Percentiles rank a stretch among this genome's conserved stretches.
Evolutionary conservation across 2,113 vertebrate genomes (phyloP).

Genomic region (Speoplatyrhinus poulsoni): DNA sequence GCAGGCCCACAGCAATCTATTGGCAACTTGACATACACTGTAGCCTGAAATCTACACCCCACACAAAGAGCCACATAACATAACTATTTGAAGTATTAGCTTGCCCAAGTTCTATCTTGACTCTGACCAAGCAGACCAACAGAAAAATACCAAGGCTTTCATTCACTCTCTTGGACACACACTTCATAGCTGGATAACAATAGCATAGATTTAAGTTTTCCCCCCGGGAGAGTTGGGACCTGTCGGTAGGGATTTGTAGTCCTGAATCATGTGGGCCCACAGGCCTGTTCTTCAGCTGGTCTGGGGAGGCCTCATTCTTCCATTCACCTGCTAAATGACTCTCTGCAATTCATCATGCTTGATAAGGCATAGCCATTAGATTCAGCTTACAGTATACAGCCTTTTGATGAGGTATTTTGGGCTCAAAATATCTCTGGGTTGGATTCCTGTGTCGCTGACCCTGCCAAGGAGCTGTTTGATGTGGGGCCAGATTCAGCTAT

Average conservation of each 20-base stretch:
- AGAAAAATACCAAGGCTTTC: not conserved
- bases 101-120: not conserved
- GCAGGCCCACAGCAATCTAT: not conserved
- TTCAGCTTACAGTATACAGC: slow-evolving; percentile 58
- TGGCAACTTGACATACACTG: not conserved
- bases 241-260: slow-evolving; percentile 25
- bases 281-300: slow-evolving; percentile 51
- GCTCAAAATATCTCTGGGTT: slow-evolving; percentile 44
- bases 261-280: slow-evolving; percentile 39
- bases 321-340: slow-evolving; percentile 61
- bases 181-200: not conserved
- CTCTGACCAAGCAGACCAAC: not conserved
- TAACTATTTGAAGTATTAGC: not conserved
- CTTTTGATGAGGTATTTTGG: slow-evolving; percentile 65
- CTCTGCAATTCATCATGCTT: slow-evolving; percentile 48
- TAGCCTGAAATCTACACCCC: slow-evolving; percentile 2
- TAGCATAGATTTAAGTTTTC: slow-evolving; percentile 1
- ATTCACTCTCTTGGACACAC: not conserved
- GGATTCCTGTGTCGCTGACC: slow-evolving; percentile 49
- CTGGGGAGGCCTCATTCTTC: slow-evolving; percentile 47
- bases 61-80: not conserved
- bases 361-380: slow-evolving; percentile 53
- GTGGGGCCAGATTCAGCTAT: slow-evolving; percentile 47
- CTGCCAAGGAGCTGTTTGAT: slow-evolving; percentile 61
- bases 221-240: slow-evolving; percentile 7